Base-by-base conservation (phyloP, 2,888 invertebrate species). In the Amaurobius ferox region DNA sequence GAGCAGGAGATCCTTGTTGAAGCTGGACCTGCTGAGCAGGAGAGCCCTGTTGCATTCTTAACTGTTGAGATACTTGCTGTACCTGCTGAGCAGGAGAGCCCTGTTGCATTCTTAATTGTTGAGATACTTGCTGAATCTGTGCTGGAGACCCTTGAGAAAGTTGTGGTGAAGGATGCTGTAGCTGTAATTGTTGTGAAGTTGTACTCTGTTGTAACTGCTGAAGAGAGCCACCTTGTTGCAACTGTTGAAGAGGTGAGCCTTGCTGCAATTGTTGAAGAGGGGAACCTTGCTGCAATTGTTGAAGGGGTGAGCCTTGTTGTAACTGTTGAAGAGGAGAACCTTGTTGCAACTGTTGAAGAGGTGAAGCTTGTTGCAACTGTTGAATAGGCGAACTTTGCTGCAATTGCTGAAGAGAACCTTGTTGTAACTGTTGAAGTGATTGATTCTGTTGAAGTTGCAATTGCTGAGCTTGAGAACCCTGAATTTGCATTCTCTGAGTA, bases 1-100 rank as follows among this genome's bases (percentile, higher is more conserved):
- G 81, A 9, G 85, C 85, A 32, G 85, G 85, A 19, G 85, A 79
- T 35, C 79, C 79, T 71, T 83, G 83, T 26, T 83, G 83, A n/a
- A 80, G 23, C 55, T 79, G 79, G n/a, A 79, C 44, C 16, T 81
- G 81, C 7, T 83, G 83, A n/a, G 83, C 83, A 23, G 83, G 83
- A 40, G 83, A 78, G 13, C 30, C 35, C 16, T 85, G 83, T 32
- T 85, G 83, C 77, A 85, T 77, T 48, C 76, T 40, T 23, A 81
- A 48, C 26, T 81, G 81, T 23, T 79, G 79, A 30, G 79, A 70
- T 9, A 64, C 44, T 39, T 79, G 79, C 39, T 74, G 74, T 13
- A 76, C 61, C 19, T 81, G 81, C n/a, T 68, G 39, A 28, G 39
- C 73, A 26, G 74, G 64, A 23, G 81, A 76, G 0, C 67, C 73